Percentiles rank a stretch among this genome's conserved stretches.
phyloP scores from a whole-genome alignment of 1,140 invertebrate genomes.

The Drosophila sp. region DNA sequence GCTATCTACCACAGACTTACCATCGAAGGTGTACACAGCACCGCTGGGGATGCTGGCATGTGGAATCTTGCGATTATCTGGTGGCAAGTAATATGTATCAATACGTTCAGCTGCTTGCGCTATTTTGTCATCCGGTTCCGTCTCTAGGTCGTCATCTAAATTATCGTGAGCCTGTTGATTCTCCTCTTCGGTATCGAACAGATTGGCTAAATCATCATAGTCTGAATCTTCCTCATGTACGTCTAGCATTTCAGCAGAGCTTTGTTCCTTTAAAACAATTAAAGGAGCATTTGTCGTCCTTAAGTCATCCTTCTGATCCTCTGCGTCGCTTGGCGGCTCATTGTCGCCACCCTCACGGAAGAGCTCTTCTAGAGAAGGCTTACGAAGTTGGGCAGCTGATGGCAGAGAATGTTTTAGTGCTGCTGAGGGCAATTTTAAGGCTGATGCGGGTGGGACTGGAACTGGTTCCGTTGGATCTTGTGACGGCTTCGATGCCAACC shows the following conservation, averaged over 20 bases:
- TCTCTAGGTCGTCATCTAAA: constrained; percentile 60
- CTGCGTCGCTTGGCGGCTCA: constrained; percentile 16
- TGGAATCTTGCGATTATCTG: constrained; percentile 85
- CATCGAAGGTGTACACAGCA: constrained; percentile 89
- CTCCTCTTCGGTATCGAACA: constrained; percentile 60
- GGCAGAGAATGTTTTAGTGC: constrained; percentile 61
- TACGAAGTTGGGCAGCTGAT: constrained; percentile 51
- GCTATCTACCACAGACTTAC: constrained; percentile 88
- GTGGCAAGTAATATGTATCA: constrained; percentile 89
- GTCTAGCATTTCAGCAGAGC: background rate
- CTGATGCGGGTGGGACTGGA: constrained; percentile 25
- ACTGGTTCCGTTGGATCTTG: constrained; percentile 52
- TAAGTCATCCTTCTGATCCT: constrained; percentile 18
- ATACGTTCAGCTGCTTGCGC: constrained; percentile 89
- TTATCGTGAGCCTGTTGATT: constrained; percentile 26
- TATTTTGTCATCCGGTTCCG: constrained; percentile 86
- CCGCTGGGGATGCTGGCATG: constrained; percentile 83
- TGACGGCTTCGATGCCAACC: constrained; percentile 84
- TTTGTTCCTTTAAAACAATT: constrained; percentile 1
- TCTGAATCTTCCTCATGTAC: constrained; percentile 18
- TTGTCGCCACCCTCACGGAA: constrained; percentile 35
- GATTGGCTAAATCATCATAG: constrained; percentile 45
- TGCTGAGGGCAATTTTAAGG: constrained; percentile 58
- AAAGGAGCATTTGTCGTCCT: constrained; percentile 5
- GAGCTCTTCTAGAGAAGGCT: constrained; percentile 78